Base-by-base conservation (phyloP, 2,888 invertebrate species). In the Ophion ventricosus region DNA sequence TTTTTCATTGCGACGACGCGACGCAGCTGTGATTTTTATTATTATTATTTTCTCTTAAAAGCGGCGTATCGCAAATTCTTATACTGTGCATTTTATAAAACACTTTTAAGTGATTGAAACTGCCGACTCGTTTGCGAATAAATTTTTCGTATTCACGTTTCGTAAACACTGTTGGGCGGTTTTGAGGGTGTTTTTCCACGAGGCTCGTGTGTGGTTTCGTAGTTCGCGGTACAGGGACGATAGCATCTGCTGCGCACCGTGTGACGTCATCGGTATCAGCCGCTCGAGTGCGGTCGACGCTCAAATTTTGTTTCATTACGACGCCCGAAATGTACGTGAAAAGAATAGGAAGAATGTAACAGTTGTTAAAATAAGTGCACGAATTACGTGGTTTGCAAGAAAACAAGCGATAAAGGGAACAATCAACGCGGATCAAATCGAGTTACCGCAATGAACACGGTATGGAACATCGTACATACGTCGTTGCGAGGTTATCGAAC, bases 401-500 rank as follows among this genome's bases (percentile, higher is more conserved):
- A 57, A 57, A 2, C 10, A 2, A 57, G 7, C 8, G 57, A 57
- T 23, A 23, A 20, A 57, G 23, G 23, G 23, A 23, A 10, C 10
- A 57, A 11, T 23, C 11, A 20, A 17, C 57, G 20, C 8, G 20
- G 10, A 57, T 23, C 23, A 20, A 57, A 23, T 57, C 20, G 57
- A 8, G 1, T 57, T 3, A 26, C 17, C 3, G 63, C 20, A 43
- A 74, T 74, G 73, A 74, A 61, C 26, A 2, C 73, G 26, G 25
- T 61, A 23, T 26, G 73, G 49, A 25, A 61, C 20, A 72, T 79
- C 4, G 35, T 79, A 11, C n/a, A 40, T 25, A 56, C 61, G 8
- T 56, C 78, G 17, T 63, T 69, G 11, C 49, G 78, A 79, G 78
- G 78, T 79, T 79, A 79, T 79, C 70, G 78, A 14, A 54, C 75